Base-by-base conservation (phyloP, 2,888 invertebrate species). In the Schizotus pectinicornis region DNA sequence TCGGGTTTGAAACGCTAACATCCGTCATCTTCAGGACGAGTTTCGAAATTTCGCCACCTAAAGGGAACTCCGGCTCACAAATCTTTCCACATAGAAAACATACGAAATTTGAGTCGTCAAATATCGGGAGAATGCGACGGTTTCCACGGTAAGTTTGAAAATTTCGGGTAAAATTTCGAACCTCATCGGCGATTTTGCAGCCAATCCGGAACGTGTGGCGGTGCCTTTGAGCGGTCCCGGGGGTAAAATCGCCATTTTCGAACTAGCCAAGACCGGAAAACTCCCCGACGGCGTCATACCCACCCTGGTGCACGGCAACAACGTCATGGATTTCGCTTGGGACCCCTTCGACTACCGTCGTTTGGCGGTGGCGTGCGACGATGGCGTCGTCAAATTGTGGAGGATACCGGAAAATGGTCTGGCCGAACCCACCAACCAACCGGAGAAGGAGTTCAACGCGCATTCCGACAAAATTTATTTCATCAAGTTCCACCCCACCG, bases 61-160 rank as follows among this genome's bases (percentile, higher is more conserved):
- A 95, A 95, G 76, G 96, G 95, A 32, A 93, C 92, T 3, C 88
- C 94, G 0, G 89, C 90, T 0, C 95, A 95, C 80, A 94, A 94
- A 79, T 94, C 92, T 13, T 89, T 90, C 1, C 94, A 95, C 72
- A 91, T 96, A 65, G 95, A 96, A 74, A 97, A 97, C 74, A 85
- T 97, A 59, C 87, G 94, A 59, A 95, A 95, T 74, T 84, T 97
- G 37, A 94, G 94, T 77, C 85, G 94, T 42, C 95, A 94, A 77
- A 89, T 96, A 69, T 92, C 96, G 0, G 95, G 95, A 1, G 96
- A 97, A 80, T 94, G 95, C 77, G 94, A 97, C 76, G 93, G 95
- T 32, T 95, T 97, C 75, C 92, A 93, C 77, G 91, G 91, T 91
- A 77, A 82, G 22, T 22, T 22, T 78, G 69, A 14, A 22, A 43